phyloP scores from a whole-genome alignment of 2,888 invertebrate species.

The Cerastis leucographa region DNA sequence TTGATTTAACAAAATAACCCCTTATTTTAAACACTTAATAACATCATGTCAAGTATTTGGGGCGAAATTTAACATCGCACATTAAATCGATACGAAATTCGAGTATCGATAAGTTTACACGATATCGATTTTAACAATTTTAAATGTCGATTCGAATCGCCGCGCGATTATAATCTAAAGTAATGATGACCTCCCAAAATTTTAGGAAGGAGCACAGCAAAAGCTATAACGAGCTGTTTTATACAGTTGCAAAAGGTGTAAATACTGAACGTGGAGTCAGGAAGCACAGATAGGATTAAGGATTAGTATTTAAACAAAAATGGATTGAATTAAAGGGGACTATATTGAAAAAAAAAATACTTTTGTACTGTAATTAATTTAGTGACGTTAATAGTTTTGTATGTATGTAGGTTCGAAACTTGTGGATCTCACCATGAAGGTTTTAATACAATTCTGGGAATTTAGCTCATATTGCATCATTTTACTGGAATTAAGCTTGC shows the following conservation, averaged over 20 bases:
- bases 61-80: slow-evolving; percentile 54
- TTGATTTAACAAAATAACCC: slow-evolving; percentile 46
- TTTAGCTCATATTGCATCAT: not conserved
- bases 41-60: slow-evolving; percentile 50
- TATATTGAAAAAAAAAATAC: too few species aligned
- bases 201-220: slow-evolving; percentile 39
- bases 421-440: too few species aligned
- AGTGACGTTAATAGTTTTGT: too few species aligned
- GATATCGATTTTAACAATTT: slow-evolving; percentile 70
- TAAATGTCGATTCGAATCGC: slow-evolving; percentile 74
- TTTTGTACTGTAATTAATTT: too few species aligned
- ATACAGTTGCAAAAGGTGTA: not conserved
- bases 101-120: slow-evolving; percentile 54
- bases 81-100: slow-evolving; percentile 57
- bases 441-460: not conserved
- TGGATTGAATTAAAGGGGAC: too few species aligned
- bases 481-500: not conserved
- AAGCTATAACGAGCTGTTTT: slow-evolving; percentile 8
- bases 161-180: slow-evolving; percentile 76
- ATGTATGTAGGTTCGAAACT: too few species aligned
- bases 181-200: slow-evolving; percentile 75
- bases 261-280: too few species aligned
- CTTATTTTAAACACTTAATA: slow-evolving; percentile 52
- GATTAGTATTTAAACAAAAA: too few species aligned
- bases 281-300: too few species aligned